Evolutionary conservation across 2,113 vertebrate species (phyloP).

Genomic region (Pituophis catenifer): DNA sequence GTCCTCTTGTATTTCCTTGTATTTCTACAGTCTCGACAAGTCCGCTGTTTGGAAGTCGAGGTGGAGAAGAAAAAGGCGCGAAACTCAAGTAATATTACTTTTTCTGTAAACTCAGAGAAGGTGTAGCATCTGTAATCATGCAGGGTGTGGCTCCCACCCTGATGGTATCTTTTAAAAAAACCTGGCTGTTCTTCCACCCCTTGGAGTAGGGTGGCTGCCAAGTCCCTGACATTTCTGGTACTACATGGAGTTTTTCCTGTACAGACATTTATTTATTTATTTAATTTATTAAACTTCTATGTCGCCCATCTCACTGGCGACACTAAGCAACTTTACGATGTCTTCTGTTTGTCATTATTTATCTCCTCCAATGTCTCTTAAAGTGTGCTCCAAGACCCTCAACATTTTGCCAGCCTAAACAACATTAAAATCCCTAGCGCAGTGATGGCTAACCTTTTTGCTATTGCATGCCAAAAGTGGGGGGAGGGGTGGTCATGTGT

Average conservation of each 20-base stretch:
- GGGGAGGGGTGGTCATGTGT: too few species aligned
- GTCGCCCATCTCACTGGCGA: not conserved
- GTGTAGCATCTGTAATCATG: not conserved
- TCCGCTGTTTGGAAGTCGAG: slow-evolving; percentile 60
- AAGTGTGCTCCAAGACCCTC: not conserved
- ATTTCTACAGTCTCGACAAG: slow-evolving; percentile 59
- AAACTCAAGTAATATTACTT: slow-evolving; percentile 57
- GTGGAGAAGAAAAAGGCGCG: slow-evolving; percentile 40
- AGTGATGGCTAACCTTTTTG: too few species aligned
- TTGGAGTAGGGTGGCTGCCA: not conserved
- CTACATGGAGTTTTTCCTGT: not conserved
- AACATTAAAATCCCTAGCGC: not conserved
- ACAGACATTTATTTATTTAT: not conserved
- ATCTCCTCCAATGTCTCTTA: not conserved
- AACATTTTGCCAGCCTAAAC: not conserved
- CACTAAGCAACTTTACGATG: not conserved
- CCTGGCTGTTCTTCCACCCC: not conserved
- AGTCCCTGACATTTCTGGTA: not conserved
- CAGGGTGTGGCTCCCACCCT: not conserved
- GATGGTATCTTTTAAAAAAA: not conserved
- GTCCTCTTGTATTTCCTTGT: not conserved
- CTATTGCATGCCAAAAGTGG: too few species aligned
- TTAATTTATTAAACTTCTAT: not conserved
- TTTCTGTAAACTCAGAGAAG: not conserved
- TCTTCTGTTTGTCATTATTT: not conserved